Conservation (phyloP, 2,797 vertebrate genomes). For the Helarctos malayanus region DNA sequence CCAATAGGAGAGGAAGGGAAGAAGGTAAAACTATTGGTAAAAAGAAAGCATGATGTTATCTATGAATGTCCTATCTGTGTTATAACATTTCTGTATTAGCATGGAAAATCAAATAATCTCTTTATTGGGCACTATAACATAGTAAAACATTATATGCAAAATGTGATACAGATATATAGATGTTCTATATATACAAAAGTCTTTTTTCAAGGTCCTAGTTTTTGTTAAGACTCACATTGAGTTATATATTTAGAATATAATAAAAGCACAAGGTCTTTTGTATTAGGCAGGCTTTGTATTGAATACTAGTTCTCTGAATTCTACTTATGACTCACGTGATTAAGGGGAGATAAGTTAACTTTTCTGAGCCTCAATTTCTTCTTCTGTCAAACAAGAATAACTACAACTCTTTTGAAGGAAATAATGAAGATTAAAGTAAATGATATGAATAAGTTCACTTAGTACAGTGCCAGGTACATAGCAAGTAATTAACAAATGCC, state of each 20-base stretch:
- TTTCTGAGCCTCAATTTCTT: slow-evolving; percentile 12
- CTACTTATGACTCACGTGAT: background rate
- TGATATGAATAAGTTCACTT: slow-evolving; percentile 15
- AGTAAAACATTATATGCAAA: background rate
- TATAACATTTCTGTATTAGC: background rate
- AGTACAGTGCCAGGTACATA: background rate
- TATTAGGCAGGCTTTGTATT: background rate
- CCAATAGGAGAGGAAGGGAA: background rate
- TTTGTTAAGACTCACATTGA: slow-evolving; percentile 52
- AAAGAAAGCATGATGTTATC: background rate
- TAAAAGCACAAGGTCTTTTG: background rate
- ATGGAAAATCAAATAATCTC: slow-evolving; percentile 14
- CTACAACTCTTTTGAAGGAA: background rate
- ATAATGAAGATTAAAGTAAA: slow-evolving; percentile 51
- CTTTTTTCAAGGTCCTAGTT: background rate
- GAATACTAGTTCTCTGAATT: slow-evolving; percentile 9
- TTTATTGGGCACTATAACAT: background rate
- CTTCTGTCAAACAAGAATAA: slow-evolving; percentile 41
- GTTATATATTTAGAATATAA: slow-evolving; percentile 31
- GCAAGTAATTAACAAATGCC: slow-evolving; percentile 6
- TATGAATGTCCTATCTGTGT: background rate
- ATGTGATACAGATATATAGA: background rate
- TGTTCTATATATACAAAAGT: background rate
- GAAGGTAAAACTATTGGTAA: background rate
- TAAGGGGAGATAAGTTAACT: background rate